Base-by-base conservation (phyloP, 2,797 vertebrate species). In the Heliangelus exortis region DNA sequence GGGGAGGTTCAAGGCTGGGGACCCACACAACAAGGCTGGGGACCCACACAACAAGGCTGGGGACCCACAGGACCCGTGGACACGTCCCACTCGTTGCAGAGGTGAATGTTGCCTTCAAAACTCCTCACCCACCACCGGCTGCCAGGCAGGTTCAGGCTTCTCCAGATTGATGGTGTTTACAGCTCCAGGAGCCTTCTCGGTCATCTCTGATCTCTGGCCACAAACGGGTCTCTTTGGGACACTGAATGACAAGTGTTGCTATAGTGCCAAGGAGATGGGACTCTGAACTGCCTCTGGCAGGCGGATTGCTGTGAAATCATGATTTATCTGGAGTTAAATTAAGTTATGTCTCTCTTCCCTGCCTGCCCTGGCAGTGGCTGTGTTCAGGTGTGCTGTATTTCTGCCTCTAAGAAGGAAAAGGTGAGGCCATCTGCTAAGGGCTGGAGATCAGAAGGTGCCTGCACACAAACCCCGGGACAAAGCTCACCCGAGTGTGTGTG, bases 101-200 rank as follows among this genome's bases (percentile, higher is more conserved):
- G 67, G 28, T n/a, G 57, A 50, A 15, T 0, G 0, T 45, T 63
- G 80, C 50, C 50, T 77, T 65, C 1, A 0, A 81, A 22, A 53
- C 16, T 3, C 63, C 74, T 58, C 68, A 31, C 33, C 74, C 7
- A 5, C n/a, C 83, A 81, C 2, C 19, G 2, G 51, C 55, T 91
- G 72, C 65, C 1, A 0, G 41, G 18, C 3, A 2, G 2, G 3
- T 73, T 92, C 75, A 21, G 14, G 79, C 66, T 90, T 62, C 83
- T 88, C 43, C 57, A 79, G 82, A 95, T 47, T 89, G 89, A 95
- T 95, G 80, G 41, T 82, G 59, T 90, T 92, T 95, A 94, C 84
- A 65, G 53, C 75, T 92, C n/a, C 59, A 55, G 80, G 61, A 33
- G 1, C 84, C 85, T 82, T 33, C 76, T 68, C 82, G 67, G 71